A percentile compares a stretch with the other conserved stretches of the same genome.
Evolutionary conservation across 2,888 invertebrate genomes (phyloP).

Genomic region (Agriopis leucophaearia): DNA sequence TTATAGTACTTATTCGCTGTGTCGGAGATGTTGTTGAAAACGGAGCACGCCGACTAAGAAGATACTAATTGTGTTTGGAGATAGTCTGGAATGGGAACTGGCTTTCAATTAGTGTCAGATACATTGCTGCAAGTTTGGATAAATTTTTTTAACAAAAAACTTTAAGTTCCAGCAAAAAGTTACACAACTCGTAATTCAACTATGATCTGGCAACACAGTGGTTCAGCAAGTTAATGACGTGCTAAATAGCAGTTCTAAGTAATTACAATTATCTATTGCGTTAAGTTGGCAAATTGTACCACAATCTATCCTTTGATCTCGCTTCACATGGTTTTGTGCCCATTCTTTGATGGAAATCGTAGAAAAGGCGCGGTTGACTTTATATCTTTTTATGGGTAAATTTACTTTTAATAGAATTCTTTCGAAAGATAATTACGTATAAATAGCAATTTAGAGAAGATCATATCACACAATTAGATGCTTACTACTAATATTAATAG

Average conservation of each 20-base stretch:
- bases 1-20: too few species aligned
- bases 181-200: background rate
- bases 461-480: background rate
- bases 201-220: slow-evolving; percentile 17
- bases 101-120: too few species aligned
- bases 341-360: slow-evolving; percentile 23
- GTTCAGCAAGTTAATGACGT: slow-evolving; percentile 53
- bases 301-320: slow-evolving; percentile 57
- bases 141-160: too few species aligned
- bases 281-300: slow-evolving; percentile 66
- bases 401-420: background rate
- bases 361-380: slow-evolving; percentile 20
- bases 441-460: background rate
- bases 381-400: background rate
- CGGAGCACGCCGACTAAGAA: too few species aligned
- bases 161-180: background rate
- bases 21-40: too few species aligned
- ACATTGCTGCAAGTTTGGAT: too few species aligned
- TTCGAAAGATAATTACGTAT: background rate
- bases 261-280: slow-evolving; percentile 63
- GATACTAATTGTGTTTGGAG: too few species aligned
- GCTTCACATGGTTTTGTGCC: slow-evolving; percentile 65
- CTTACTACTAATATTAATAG: background rate
- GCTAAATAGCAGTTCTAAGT: slow-evolving; percentile 65
- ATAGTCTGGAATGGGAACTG: too few species aligned